Percentiles rank a stretch among this genome's conserved stretches.
These are phyloP conservation scores for Sicus ferrugineus DNA, from an alignment of 2,888 invertebrate species.

Conservation along the genomic window DNA sequence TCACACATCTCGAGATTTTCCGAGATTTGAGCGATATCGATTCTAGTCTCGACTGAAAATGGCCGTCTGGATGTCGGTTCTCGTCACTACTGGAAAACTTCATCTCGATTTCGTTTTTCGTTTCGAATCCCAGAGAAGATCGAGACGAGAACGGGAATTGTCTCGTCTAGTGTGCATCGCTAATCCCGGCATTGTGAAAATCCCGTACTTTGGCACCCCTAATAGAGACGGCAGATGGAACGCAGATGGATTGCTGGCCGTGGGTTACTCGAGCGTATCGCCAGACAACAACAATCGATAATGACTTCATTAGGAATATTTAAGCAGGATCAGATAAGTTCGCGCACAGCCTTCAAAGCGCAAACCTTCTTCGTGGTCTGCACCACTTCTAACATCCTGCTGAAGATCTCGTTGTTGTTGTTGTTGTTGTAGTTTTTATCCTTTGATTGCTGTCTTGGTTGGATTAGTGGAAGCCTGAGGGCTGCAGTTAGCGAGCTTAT, in stretches of 20 bases:
- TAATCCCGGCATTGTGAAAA: no score
- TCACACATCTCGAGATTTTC: no score
- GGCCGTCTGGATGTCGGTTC: no score
- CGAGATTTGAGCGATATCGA: no score
- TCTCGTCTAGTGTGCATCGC: no score
- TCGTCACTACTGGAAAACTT: no score
- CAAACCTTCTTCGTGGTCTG: constrained; percentile 1
- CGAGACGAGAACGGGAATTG: no score
- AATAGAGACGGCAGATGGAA: background rate
- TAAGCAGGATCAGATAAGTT: constrained; percentile 29
- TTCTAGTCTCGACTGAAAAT: no score
- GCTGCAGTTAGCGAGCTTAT: background rate
- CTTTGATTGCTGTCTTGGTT: background rate
- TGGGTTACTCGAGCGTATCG: background rate
- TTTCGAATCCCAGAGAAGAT: no score
- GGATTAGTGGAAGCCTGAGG: background rate
- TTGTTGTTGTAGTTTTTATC: constrained; percentile 1
- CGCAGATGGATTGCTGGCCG: background rate
- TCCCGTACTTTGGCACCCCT: no score
- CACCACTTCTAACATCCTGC: constrained; percentile 20
- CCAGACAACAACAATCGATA: constrained; percentile 13
- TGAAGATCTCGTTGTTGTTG: no score
- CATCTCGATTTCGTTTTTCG: no score
- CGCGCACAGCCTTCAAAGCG: background rate
- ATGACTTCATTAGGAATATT: constrained; percentile 34